Evolutionary conservation across 2,797 vertebrate genomes (phyloP), one percentile per base, ranked within the genome.

Genomic region (Oreortyx pictus): DNA sequence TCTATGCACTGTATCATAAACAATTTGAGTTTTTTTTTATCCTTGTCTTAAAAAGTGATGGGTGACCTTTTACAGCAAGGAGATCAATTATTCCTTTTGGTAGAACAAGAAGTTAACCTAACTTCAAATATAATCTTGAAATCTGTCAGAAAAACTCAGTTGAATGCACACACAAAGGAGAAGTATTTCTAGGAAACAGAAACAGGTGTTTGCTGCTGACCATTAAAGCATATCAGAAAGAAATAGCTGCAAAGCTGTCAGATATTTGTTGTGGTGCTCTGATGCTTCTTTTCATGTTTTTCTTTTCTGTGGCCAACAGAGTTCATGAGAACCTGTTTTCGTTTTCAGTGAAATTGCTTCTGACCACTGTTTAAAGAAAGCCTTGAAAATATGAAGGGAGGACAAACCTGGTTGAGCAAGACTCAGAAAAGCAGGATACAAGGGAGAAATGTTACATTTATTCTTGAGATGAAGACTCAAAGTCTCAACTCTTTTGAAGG

Each of bases 371-470:
- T 86, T 79, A 52, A 27, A 46, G 37, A 80, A 74, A 89, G 15
- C 61, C 67, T 88, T 88, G 77, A 70, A 89, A 86, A 81, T 5
- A 29, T 35, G 49, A 89, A 86, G 29, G 39, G 92, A 93, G 43
- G 83, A 54, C 50, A 39, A 11, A 11, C 16, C 14, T 25, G 67
- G 33, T 16, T 43, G 29, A 12, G 18, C 6, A 4, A 59, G 37
- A 23, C 41, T 82, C 50, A 70, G 82, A 70, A 86, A 66, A 88
- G 24, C 14, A 81, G 9, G 7, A 86, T 17, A 7, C 13, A 68
- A 23, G 46, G 46, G 82, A 83, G n/a, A 60, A 86, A 89, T 24
- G 82, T 84, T 18, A 14, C 27, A 54, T 7, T 52, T 80, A 76
- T 82, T 52, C 17, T 83, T 83, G 44, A 57, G 22, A 29, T 1